A percentile compares a stretch with the other conserved stretches of the same genome.
Evolutionary conservation across 2,113 vertebrate genomes (phyloP).

Genomic region (Zosterops borbonicus): DNA sequence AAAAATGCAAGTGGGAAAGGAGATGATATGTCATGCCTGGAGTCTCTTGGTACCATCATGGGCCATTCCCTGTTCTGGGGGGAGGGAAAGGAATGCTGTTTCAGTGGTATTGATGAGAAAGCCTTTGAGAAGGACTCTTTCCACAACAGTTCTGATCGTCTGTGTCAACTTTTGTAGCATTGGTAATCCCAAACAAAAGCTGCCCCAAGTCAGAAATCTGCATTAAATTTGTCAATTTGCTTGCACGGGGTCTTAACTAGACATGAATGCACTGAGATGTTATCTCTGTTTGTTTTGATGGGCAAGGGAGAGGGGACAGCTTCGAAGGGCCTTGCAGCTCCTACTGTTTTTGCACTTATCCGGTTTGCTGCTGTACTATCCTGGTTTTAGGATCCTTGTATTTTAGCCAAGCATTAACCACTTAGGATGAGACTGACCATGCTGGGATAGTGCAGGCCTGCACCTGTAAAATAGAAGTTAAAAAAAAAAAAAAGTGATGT

Average conservation of each 20-base stretch:
- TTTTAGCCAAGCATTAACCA: conserved; percentile 34
- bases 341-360: background rate
- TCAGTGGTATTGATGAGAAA: background rate
- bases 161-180: background rate
- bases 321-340: background rate
- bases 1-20: background rate
- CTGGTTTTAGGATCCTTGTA: conserved; percentile 9
- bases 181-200: background rate
- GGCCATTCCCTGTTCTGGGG: fast-evolving
- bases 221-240: background rate
- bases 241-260: background rate
- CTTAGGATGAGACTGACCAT: background rate
- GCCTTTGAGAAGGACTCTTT: background rate
- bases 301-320: background rate
- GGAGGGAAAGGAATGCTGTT: background rate
- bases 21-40: background rate
- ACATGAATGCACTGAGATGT: background rate
- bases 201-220: background rate
- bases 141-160: background rate
- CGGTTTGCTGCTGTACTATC: conserved; percentile 22
- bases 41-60: fast-evolving
- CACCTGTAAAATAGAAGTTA: background rate
- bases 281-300: background rate
- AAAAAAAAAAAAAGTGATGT: background rate
- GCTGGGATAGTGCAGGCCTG: background rate